A percentile compares a stretch with the other conserved stretches of the same genome.
Conservation (phyloP, 2,888 invertebrate species). For the Drosophila melanocephala region DNA sequence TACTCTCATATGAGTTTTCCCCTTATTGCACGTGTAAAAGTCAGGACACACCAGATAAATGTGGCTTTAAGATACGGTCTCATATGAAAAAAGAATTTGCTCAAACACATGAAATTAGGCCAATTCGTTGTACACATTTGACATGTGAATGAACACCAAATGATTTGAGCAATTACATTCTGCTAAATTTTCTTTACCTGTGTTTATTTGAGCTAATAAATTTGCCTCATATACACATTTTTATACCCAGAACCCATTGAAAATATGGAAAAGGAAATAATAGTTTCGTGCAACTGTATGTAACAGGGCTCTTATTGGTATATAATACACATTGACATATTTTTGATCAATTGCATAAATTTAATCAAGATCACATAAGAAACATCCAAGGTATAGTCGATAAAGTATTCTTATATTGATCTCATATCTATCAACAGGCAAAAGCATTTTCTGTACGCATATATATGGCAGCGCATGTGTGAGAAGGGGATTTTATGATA, state of each 20-base stretch:
- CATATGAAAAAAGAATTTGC: not conserved
- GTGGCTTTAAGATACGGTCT: not conserved
- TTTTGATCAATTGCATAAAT: too few species aligned
- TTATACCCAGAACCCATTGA: not conserved
- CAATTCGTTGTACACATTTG: not conserved
- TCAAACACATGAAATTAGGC: not conserved
- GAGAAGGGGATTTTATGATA: not conserved
- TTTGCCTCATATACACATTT: not conserved
- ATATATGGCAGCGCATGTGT: not conserved
- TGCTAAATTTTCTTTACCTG: not conserved
- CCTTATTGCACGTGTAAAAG: constrained; percentile 1
- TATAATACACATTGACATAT: too few species aligned
- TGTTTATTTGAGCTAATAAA: not conserved
- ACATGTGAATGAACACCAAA: not conserved
- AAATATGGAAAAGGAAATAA: not conserved
- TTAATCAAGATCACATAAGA: too few species aligned
- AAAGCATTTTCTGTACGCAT: too few species aligned
- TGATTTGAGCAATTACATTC: not conserved
- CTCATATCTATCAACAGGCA: too few species aligned
- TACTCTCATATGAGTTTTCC: not conserved
- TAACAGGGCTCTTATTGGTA: not conserved
- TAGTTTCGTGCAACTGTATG: not conserved
- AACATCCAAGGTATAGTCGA: too few species aligned
- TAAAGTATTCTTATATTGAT: too few species aligned
- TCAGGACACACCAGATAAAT: not conserved